Evolutionary conservation across 2,797 vertebrate genomes (phyloP), one percentile per base, ranked within the genome.

Genomic region (Geotrypetes seraphini): DNA sequence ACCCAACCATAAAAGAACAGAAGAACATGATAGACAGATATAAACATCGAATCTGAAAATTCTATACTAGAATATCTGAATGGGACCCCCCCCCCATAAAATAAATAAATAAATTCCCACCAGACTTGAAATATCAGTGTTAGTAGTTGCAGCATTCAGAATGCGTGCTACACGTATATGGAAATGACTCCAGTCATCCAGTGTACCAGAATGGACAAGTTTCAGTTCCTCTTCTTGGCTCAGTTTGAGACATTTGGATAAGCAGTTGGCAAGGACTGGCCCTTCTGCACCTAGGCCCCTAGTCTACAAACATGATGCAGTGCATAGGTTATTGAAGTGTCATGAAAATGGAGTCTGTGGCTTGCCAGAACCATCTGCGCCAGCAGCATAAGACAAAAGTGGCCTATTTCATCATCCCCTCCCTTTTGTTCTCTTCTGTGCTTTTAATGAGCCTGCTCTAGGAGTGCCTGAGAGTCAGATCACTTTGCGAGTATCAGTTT

Each of bases 301-400:
- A 36, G 31, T 48, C 52, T 69, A 16, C 30, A 50, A 47, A 40
- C 19, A 10, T 19, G 50, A 50, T 42, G 42, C 55, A 55, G 69
- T 70, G 57, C 47, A 53, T 57, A 45, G 50, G 48, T 45, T 63
- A 50, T 50, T 49, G 39, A 56, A 30, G 54, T 47, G 69, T 65
- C 28, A 10, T 39, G 57, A 53, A 66, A 47, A 44, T 10, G 34
- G 63, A 65, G 38, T 50, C 12, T 37, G 16, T 34, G 33, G 45
- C 54, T 33, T 47, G 61, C 63, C 69, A 62, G 54, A 39, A 44
- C 66, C 60, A 20, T 69, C 65, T 55, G 63, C 62, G 58, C 60
- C 67, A 63, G 65, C 52, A 61, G 57, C 49, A 7, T 29, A 33
- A 54, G 63, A 55, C 54, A 52, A 44, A 74, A 60, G 57, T 63